Base-by-base conservation (phyloP, 2,113 vertebrate species). In the Argyrosomus japonicus region DNA sequence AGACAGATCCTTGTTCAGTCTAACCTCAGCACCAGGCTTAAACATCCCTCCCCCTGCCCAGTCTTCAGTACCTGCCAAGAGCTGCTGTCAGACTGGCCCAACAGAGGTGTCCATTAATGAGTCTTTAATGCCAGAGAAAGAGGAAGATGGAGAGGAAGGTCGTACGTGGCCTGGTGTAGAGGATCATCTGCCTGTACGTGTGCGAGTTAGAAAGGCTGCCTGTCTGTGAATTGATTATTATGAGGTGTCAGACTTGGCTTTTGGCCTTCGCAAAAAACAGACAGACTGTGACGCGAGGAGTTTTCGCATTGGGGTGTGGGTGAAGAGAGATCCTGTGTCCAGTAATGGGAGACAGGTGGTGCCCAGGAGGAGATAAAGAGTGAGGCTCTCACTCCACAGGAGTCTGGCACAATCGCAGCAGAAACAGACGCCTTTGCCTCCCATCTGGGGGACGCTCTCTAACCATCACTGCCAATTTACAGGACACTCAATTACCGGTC, bases 321-420 rank as follows among this genome's bases (percentile, higher is more conserved):
- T 77, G 80, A 75, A 77, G 82, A 87, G 75, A 87, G 75, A 81
- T 88, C 71, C 60, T 47, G 74, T 88, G 81, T 77, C 77, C 78
- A 73, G 84, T 93, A 94, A 92, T 91, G 80, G 82, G 80, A 89
- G 89, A 91, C 94, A 95, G 93, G 90, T 94, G 93, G 91, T 85
- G 86, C 89, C 85, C 81, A 82, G 90, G 88, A 91, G 89, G 93
- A 87, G 90, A 90, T 92, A 88, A 94, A 93, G 86, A 90, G 87
- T 56, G 68, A 90, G 87, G 81, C 87, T 90, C 75, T 89, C 79
- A 77, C 88, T 87, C 88, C 74, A 64, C 88, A 82, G 88, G 91
- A 90, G 78, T 72, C 89, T 93, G 91, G 92, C 92, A 90, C 73
- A 73, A 77, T 86, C 45, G 17, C 75, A 58, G 78, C 65, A 68